phyloP scores from a whole-genome alignment of 2,113 vertebrate genomes.

The Hemiscyllium ocellatum region DNA sequence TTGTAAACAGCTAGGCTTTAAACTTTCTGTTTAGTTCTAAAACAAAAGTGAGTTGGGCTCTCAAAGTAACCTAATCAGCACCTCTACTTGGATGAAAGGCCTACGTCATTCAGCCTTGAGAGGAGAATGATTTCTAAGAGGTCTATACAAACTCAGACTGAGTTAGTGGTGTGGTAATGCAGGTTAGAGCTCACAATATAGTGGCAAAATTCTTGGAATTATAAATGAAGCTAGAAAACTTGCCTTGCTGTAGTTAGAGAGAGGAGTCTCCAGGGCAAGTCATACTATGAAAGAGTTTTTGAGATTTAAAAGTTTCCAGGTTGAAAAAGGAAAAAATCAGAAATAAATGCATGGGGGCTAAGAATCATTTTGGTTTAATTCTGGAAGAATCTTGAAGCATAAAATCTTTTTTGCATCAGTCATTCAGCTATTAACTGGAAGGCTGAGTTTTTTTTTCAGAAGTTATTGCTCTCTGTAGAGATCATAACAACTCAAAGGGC shows the following conservation, averaged over 20 bases:
- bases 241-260: neutral
- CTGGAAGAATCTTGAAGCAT: neutral
- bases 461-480: neutral
- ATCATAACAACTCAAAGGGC: neutral
- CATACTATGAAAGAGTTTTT: neutral
- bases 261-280: neutral
- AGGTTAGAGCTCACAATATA: neutral
- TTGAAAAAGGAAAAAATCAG: neutral
- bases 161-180: neutral
- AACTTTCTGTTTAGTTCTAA: no score
- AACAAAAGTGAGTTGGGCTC: no score
- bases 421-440: neutral
- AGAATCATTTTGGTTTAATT: neutral
- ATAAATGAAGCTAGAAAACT: neutral
- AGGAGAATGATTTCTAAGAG: no score
- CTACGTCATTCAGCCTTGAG: no score
- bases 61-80: no score
- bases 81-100: no score
- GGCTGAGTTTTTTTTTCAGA: neutral
- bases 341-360: neutral
- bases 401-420: neutral
- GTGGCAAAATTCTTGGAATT: neutral
- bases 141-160: no score
- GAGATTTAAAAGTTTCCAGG: neutral
- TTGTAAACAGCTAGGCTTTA: no score